Conservation (phyloP, 2,888 invertebrate genomes). For the Chironomus riparius region DNA sequence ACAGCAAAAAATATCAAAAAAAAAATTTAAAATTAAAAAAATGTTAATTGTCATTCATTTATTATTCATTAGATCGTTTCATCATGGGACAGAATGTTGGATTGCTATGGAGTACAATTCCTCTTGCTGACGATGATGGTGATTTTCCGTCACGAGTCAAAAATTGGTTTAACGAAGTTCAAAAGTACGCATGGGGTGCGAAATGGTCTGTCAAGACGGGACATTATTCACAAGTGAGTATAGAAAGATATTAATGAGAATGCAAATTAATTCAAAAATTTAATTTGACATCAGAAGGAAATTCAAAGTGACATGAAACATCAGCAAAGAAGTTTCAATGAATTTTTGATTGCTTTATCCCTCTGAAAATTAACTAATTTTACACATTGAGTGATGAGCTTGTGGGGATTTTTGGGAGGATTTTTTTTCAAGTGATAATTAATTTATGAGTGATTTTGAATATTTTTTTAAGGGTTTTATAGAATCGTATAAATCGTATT, state of each 20-base stretch:
- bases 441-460: no score
- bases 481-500: no score
- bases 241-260: background rate
- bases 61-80: constrained; percentile 50
- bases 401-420: no score
- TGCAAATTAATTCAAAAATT: background rate
- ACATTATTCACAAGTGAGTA: constrained; percentile 71
- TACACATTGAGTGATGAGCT: no score
- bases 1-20: background rate
- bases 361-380: no score
- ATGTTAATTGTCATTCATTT: constrained; percentile 6
- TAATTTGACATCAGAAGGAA: background rate
- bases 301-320: no score
- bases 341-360: background rate
- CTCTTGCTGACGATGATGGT: constrained; percentile 48
- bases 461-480: no score
- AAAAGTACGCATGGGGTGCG: constrained; percentile 53
- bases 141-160: constrained; percentile 68
- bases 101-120: constrained; percentile 66
- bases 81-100: constrained; percentile 81
- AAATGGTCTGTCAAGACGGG: constrained; percentile 62
- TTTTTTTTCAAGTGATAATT: no score
- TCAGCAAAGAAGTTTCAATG: background rate
- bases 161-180: constrained; percentile 74
- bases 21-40: background rate